Conservation (phyloP, 2,888 invertebrate genomes). For the Callinectes sapidus region DNA sequence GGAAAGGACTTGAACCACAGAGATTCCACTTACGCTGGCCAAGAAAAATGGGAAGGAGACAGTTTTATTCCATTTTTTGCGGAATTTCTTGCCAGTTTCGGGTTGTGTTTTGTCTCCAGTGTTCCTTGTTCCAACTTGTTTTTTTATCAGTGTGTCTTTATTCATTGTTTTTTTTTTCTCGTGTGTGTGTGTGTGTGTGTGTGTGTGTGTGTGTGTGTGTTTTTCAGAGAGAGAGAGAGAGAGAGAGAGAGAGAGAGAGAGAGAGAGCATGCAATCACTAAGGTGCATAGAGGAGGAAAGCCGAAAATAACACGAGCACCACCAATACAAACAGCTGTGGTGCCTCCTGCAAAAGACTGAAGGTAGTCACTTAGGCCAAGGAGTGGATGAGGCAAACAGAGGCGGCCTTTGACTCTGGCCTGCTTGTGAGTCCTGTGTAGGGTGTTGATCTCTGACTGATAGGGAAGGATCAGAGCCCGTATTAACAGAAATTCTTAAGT, state of each 20-base stretch:
- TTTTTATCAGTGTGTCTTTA: background rate
- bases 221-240: background rate
- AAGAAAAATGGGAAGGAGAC: background rate
- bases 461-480: background rate
- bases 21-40: background rate
- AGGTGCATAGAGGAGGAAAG: background rate
- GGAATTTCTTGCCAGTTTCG: background rate
- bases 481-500: too few relatives aligned
- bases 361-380: background rate
- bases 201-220: background rate
- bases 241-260: background rate
- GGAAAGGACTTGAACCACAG: background rate
- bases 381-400: background rate
- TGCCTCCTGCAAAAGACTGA: background rate
- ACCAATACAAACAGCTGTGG: background rate
- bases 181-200: background rate
- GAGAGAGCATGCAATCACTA: background rate
- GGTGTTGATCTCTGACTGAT: background rate
- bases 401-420: background rate
- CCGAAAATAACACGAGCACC: background rate
- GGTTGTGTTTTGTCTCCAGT: background rate
- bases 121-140: background rate
- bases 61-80: background rate
- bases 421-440: background rate
- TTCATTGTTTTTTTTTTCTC: background rate